Percentiles rank a stretch among this genome's conserved stretches.
These are phyloP conservation scores for Drosophila sordidula DNA, from an alignment of 2,888 invertebrate species.

Conservation along the genomic window DNA sequence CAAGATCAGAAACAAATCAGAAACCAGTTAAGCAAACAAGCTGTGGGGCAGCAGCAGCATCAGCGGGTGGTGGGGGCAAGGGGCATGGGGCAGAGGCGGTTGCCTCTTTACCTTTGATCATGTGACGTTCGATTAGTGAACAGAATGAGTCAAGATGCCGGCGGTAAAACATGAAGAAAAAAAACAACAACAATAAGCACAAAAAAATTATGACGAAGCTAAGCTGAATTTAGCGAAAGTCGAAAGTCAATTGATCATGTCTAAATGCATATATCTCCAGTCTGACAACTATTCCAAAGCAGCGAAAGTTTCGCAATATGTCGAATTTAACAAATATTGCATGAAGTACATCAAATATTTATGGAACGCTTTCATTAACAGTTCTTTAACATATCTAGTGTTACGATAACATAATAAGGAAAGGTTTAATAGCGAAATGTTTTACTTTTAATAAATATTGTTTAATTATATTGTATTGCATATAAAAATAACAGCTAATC, in stretches of 20 bases:
- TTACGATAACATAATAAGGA: no score
- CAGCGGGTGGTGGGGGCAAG: no score
- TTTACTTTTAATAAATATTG: no score
- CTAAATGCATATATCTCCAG: neutral
- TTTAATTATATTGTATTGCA: no score
- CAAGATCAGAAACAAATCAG: constrained; percentile 1
- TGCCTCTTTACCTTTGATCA: constrained; percentile 30
- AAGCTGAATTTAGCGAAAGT: neutral
- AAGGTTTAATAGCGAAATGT: no score
- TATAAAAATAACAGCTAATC: no score
- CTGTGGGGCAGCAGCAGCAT: neutral
- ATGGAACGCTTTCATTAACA: no score
- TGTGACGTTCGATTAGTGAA: constrained; percentile 43
- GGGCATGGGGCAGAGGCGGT: no score
- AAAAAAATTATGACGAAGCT: constrained; percentile 41
- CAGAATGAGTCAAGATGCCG: constrained; percentile 42
- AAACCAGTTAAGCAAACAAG: constrained; percentile 21
- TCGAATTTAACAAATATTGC: neutral
- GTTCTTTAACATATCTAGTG: no score
- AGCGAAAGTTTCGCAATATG: neutral
- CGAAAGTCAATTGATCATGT: constrained; percentile 29
- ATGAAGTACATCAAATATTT: no score
- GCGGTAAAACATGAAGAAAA: constrained; percentile 1
- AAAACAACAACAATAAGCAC: neutral
- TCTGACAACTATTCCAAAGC: neutral